These are phyloP conservation scores for Tachypleus tridentatus DNA, from an alignment of 1,140 invertebrate genomes.

Conservation along the genomic window DNA sequence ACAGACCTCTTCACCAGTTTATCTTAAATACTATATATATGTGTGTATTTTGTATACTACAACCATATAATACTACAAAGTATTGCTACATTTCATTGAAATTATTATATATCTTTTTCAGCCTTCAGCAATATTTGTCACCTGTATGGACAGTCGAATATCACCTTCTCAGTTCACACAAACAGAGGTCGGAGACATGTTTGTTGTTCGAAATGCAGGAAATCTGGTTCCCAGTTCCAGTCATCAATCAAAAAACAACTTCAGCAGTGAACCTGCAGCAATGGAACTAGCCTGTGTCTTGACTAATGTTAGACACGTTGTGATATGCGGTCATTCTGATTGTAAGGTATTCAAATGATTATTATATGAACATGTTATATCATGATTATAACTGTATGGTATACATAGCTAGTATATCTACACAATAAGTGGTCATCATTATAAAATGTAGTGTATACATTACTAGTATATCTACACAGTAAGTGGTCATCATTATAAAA, in stretches of 20 bases:
- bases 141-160: slow-evolving; percentile 95
- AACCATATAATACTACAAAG: too few species aligned
- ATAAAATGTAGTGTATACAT: too few species aligned
- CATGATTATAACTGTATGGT: too few species aligned
- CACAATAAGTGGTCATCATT: too few species aligned
- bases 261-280: slow-evolving; percentile 66
- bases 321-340: slow-evolving; percentile 93
- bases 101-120: slow-evolving; percentile 29
- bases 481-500: too few species aligned
- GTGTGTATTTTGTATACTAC: too few species aligned
- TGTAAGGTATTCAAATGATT: slow-evolving; percentile 52
- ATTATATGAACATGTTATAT: too few species aligned
- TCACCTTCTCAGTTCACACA: slow-evolving; percentile 88
- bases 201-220: slow-evolving; percentile 89
- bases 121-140: slow-evolving; percentile 93
- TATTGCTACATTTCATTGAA: too few species aligned
- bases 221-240: slow-evolving; percentile 83
- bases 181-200: slow-evolving; percentile 93
- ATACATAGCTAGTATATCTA: too few species aligned
- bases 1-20: too few species aligned
- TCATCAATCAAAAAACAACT: slow-evolving; percentile 61
- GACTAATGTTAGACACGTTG: slow-evolving; percentile 84
- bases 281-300: slow-evolving; percentile 84
- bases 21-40: too few species aligned
- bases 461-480: too few species aligned